These are phyloP conservation scores for Catharus bicknelli DNA, from an alignment of 2,113 vertebrate genomes.

Conservation along the genomic window DNA sequence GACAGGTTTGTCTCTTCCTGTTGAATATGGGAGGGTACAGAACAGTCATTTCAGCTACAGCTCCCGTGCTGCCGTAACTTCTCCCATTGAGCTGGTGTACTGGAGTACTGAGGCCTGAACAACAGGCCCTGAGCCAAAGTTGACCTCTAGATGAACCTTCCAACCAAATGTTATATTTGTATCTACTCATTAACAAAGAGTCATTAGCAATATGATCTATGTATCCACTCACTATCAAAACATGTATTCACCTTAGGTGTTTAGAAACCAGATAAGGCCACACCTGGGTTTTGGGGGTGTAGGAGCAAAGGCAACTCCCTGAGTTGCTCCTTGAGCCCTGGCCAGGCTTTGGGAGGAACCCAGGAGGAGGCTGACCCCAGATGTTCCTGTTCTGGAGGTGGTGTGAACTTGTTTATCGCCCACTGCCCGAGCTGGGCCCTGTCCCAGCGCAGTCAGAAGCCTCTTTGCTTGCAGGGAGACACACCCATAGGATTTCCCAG, in stretches of 20 bases:
- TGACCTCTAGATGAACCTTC: neutral
- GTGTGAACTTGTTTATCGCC: neutral
- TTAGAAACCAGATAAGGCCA: neutral
- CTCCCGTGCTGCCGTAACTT: neutral
- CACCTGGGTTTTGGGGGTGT: neutral
- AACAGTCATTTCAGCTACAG: neutral
- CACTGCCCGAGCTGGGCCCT: neutral
- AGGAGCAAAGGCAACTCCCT: neutral
- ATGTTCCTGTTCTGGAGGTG: neutral
- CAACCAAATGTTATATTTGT: neutral
- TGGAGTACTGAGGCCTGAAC: neutral
- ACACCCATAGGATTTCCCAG: rapidly evolving
- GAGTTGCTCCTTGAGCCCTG: neutral
- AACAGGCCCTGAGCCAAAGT: neutral
- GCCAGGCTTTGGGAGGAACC: neutral
- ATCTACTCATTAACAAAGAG: neutral
- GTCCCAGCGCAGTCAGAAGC: neutral
- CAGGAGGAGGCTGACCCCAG: neutral
- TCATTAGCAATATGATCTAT: neutral
- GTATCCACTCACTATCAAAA: neutral
- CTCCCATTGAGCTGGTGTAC: neutral
- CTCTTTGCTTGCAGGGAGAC: neutral
- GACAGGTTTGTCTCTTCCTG: constrained; percentile 63
- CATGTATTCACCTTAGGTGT: neutral
- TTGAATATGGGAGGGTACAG: neutral